These are phyloP conservation scores for Saccopteryx leptura DNA, from an alignment of 2,113 vertebrate species.

Conservation along the genomic window DNA sequence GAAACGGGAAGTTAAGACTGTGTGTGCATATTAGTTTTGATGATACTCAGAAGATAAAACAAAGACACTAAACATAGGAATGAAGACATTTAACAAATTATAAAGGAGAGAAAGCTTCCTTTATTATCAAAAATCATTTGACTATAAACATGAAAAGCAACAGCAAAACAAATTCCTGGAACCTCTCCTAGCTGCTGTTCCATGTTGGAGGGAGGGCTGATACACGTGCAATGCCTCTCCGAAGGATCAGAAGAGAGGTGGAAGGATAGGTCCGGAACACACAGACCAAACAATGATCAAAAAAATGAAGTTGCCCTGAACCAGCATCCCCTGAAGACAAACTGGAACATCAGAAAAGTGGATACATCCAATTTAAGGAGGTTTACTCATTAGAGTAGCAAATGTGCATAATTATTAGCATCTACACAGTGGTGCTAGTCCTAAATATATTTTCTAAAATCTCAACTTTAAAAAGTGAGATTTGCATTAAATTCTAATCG, in stretches of 20 bases:
- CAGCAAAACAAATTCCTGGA: not conserved
- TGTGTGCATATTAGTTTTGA: slow-evolving; percentile 78
- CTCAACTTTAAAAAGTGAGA: not conserved
- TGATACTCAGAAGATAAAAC: slow-evolving; percentile 70
- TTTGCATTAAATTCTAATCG: not conserved
- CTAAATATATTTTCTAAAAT: slow-evolving; percentile 5
- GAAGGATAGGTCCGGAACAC: not conserved
- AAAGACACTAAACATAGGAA: slow-evolving; percentile 61
- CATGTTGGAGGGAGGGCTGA: not conserved
- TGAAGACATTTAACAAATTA: slow-evolving; percentile 8
- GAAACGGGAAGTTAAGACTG: slow-evolving; percentile 71
- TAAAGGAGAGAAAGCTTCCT: slow-evolving; percentile 39
- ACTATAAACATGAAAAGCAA: slow-evolving; percentile 69
- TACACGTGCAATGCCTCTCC: not conserved
- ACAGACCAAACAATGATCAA: not conserved
- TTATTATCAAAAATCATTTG: slow-evolving; percentile 58
- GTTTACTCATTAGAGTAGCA: not conserved
- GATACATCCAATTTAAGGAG: not conserved
- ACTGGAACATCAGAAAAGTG: not conserved
- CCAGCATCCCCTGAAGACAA: not conserved
- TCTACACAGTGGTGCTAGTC: not conserved
- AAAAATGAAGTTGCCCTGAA: not conserved
- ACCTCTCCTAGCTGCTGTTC: slow-evolving; percentile 16
- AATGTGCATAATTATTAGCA: not conserved
- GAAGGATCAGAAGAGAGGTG: not conserved